A percentile compares a stretch with the other conserved stretches of the same genome.
Conservation (phyloP, 2,113 vertebrate species). For the Platichthys stellatus region DNA sequence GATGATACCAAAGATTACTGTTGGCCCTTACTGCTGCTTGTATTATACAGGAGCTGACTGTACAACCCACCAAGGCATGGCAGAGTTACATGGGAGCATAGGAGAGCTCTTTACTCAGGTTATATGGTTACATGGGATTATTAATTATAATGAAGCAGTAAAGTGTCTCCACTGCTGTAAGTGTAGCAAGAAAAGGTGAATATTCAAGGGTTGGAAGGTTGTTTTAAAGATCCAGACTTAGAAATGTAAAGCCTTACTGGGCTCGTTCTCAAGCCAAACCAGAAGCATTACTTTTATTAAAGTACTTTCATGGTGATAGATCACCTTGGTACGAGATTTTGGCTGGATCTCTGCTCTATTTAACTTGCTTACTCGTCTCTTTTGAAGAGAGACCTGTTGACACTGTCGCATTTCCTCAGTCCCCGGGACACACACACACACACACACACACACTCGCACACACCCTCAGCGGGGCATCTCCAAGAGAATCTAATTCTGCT, state of each 20-base stretch:
- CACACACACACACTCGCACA: neutral
- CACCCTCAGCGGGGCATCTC: conserved; percentile 4
- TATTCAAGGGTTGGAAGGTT: neutral
- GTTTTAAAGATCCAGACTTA: conserved; percentile 1
- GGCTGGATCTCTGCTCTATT: conserved; percentile 13
- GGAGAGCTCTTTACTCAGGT: neutral
- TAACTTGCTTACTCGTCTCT: neutral
- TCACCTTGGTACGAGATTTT: neutral
- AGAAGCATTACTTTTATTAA: conserved; percentile 21
- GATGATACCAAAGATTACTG: neutral
- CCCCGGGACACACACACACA: neutral
- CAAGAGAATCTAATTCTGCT: conserved; percentile 42
- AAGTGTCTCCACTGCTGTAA: no score
- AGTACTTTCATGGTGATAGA: neutral
- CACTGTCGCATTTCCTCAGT: neutral
- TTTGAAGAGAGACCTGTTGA: conserved; percentile 22
- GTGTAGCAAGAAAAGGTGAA: neutral
- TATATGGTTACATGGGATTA: neutral
- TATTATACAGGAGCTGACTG: neutral
- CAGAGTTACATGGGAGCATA: neutral
- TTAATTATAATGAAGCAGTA: neutral
- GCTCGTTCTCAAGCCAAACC: neutral
- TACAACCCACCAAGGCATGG: neutral
- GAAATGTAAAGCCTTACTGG: neutral
- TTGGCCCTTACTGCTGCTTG: neutral